Evolutionary conservation across 2,888 invertebrate species (phyloP).

Genomic region (Sphinx pinastri): DNA sequence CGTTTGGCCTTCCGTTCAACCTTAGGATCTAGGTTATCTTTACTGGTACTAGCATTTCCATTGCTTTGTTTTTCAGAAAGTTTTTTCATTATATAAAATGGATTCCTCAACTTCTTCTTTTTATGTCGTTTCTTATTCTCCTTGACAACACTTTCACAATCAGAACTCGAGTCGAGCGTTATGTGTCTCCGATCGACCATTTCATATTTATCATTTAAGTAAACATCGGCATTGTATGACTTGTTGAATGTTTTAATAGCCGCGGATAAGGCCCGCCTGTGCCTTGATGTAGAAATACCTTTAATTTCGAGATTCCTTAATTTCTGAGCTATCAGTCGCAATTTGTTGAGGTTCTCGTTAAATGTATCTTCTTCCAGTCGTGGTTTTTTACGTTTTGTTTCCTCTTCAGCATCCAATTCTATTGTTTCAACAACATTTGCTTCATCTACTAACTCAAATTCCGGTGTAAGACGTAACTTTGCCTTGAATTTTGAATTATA

Average conservation of each 20-base stretch:
- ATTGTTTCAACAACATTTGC: conserved; percentile 66
- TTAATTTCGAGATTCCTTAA: conserved; percentile 57
- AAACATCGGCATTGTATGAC: conserved; percentile 65
- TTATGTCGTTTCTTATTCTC: conserved; percentile 40
- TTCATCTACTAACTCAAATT: conserved; percentile 55
- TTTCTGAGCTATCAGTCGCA: conserved; percentile 57
- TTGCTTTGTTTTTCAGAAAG: conserved; percentile 45
- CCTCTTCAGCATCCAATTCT: conserved; percentile 64
- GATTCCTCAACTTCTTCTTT: conserved; percentile 66
- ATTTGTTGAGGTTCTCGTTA: conserved; percentile 54
- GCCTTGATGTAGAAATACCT: conserved; percentile 53
- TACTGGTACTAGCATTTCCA: conserved; percentile 13
- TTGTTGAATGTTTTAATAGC: conserved; percentile 69
- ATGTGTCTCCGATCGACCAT: conserved; percentile 60
- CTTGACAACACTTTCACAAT: conserved; percentile 61
- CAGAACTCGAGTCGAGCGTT: conserved; percentile 64
- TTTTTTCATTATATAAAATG: conserved; percentile 67
- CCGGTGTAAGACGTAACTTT: conserved; percentile 51
- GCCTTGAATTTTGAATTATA: conserved; percentile 64
- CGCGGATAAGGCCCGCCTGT: conserved; percentile 65
- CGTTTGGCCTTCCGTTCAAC: conserved; percentile 26
- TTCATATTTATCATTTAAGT: conserved; percentile 56
- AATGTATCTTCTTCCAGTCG: conserved; percentile 43
- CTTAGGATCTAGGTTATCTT: conserved; percentile 18
- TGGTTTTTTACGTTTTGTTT: conserved; percentile 51